Percentiles rank a stretch among this genome's conserved stretches.
phyloP scores from a whole-genome alignment of 2,888 invertebrate genomes.

The Hypsopygia costalis region DNA sequence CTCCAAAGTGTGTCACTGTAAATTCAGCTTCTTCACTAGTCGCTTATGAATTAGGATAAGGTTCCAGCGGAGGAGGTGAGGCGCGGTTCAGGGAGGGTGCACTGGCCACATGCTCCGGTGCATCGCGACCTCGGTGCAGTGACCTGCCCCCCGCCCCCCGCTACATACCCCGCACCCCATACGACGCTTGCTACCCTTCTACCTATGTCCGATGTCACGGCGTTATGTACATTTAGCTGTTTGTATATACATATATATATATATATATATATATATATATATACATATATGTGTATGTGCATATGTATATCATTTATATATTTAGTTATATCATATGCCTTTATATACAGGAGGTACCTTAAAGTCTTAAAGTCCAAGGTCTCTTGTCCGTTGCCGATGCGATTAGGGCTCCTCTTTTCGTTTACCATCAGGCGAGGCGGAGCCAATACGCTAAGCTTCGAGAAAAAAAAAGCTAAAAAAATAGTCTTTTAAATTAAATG shows the following conservation, averaged over 20 bases:
- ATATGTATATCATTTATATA: too few species aligned
- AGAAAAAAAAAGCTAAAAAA: too few species aligned
- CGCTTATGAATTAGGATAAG: conserved; percentile 29
- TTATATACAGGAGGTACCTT: too few species aligned
- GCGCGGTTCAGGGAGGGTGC: conserved; percentile 29
- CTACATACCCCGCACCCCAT: conserved; percentile 18
- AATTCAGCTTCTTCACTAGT: not conserved
- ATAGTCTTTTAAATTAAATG: too few species aligned
- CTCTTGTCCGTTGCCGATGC: too few species aligned
- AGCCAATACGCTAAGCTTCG: too few species aligned
- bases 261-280: conserved; percentile 1
- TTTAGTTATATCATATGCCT: too few species aligned
- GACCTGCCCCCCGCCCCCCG: conserved; percentile 43
- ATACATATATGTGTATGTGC: too few species aligned
- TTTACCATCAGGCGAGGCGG: too few species aligned
- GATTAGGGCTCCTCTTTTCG: too few species aligned
- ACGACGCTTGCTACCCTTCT: conserved; percentile 11
- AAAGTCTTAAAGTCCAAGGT: too few species aligned
- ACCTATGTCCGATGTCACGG: conserved; percentile 31
- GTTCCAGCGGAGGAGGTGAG: conserved; percentile 26
- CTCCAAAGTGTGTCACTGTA: too few species aligned
- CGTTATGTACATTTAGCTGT: conserved; percentile 9
- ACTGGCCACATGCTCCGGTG: conserved; percentile 55
- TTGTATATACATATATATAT: conserved; percentile 5
- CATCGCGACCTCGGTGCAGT: conserved; percentile 67